Evolutionary conservation across 1,140 invertebrate genomes (phyloP), one percentile per base, ranked within the genome.

Genomic region (Orius insidiosus): DNA sequence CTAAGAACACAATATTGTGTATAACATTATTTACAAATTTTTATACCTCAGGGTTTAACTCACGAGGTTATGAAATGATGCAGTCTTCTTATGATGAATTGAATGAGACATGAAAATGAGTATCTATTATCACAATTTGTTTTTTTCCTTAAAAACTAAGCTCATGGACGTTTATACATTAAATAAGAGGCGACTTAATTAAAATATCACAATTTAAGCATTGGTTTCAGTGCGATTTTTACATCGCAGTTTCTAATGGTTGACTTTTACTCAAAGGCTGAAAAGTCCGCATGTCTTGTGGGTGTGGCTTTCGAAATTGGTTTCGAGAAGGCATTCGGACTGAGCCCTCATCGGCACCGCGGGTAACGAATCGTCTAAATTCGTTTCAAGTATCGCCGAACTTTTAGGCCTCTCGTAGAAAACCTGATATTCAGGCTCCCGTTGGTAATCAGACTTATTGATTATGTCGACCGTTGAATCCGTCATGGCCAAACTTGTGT

Each of bases 171-270:
- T 24, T 24, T 24, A 7, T 7, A 7, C 7, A 4, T 24, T 24
- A 24, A 24, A 24, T 24, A 24, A 24, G 24, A 24, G 24, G 3
- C 24, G 24, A 24, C 24, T 24, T 24, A 24, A 24, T 24, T 3
- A 43, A 43, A 43, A 43, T 43, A 43, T 43, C 41, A 43, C 41
- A 43, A 19, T 43, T 41, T 2, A 43, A 43, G 18, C 30, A 43
- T 30, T 31, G 41, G 41, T 43, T 43, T 30, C 13, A 15, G 30
- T 1, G 8, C 8, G 24, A 46, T 24, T 19, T 47, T 61, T 68
- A 86, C 82, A 86, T 86, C 35, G 80, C 80, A 47, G 83, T 87
- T 65, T 87, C 83, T 47, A 87, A 60, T 0, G 83, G 83, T 60
- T 85, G 81, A 63, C 82, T 85, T 57, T 85, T 78, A 55, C 80